A percentile compares a stretch with the other conserved stretches of the same genome.
Evolutionary conservation across 2,888 invertebrate species (phyloP).

Genomic region (Alloplasta piceator): DNA sequence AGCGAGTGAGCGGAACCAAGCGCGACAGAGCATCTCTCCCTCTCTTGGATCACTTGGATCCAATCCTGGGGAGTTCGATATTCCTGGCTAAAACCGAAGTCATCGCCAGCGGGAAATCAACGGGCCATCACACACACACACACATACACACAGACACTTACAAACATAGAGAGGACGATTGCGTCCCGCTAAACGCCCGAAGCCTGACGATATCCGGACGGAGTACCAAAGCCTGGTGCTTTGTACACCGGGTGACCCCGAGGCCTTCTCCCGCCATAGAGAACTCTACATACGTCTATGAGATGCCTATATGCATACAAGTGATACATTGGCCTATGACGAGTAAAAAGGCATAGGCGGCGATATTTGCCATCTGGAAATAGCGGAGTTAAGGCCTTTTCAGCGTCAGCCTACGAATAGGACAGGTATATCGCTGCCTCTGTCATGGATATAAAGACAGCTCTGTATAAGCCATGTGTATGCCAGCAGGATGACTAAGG

Average conservation of each 20-base stretch:
- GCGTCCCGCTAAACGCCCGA: slow-evolving; percentile 79
- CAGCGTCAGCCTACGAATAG: too few species aligned
- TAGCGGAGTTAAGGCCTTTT: too few species aligned
- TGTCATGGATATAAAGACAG: slow-evolving; percentile 48
- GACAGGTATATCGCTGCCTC: slow-evolving; percentile 24
- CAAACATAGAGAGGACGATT: slow-evolving; percentile 74
- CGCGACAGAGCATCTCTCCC: slow-evolving; percentile 62
- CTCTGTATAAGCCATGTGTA: slow-evolving; percentile 25
- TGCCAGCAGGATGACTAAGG: slow-evolving; percentile 17
- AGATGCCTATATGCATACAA: not conserved
- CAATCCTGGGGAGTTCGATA: slow-evolving; percentile 70
- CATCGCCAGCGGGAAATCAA: slow-evolving; percentile 71
- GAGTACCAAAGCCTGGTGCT: slow-evolving; percentile 74
- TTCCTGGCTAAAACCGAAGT: slow-evolving; percentile 58
- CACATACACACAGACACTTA: too few species aligned
- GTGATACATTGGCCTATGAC: not conserved
- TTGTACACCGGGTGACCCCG: slow-evolving; percentile 77
- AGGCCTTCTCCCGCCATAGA: slow-evolving; percentile 50
- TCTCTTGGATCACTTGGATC: slow-evolving; percentile 58
- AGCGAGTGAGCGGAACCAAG: slow-evolving; percentile 67
- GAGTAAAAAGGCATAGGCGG: not conserved
- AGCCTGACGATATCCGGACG: slow-evolving; percentile 73
- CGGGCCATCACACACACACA: slow-evolving; percentile 68
- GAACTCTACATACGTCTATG: slow-evolving; percentile 7
- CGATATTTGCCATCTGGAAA: too few species aligned